These are phyloP conservation scores for Characodon lateralis DNA, from an alignment of 2,797 vertebrate species.

Conservation along the genomic window DNA sequence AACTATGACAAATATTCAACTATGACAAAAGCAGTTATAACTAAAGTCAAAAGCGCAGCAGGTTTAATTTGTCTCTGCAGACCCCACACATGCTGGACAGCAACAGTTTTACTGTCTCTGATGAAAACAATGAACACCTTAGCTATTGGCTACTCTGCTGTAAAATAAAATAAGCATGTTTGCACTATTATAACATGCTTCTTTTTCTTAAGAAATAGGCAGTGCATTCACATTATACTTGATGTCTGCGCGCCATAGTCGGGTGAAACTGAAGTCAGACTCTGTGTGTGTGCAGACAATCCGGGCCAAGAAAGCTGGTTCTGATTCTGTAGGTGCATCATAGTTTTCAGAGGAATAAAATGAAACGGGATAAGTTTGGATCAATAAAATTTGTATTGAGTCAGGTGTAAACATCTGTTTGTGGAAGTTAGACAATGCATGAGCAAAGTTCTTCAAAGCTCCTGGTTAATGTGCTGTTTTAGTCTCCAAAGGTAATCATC, in stretches of 20 bases:
- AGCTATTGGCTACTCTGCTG: no score
- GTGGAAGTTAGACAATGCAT: conserved; percentile 33
- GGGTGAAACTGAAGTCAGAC: not conserved
- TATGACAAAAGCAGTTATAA: no score
- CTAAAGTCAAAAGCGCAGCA: no score
- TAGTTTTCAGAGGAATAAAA: not conserved
- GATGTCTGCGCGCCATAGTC: not conserved
- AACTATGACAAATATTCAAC: no score
- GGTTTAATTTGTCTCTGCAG: no score
- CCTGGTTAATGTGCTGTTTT: conserved; percentile 55
- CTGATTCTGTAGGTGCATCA: not conserved
- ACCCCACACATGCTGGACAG: no score
- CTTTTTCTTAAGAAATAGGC: no score
- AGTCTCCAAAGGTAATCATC: conserved; percentile 55
- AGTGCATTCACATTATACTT: no score
- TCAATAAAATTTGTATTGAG: not conserved
- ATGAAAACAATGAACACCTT: no score
- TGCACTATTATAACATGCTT: no score
- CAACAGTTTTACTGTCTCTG: no score
- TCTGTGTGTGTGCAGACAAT: not conserved
- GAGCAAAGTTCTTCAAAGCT: conserved; percentile 24
- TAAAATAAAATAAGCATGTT: no score
- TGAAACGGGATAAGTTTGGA: not conserved
- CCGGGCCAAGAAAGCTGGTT: not conserved
- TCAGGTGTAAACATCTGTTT: conserved; percentile 1